A percentile compares a stretch with the other conserved stretches of the same genome.
These are phyloP conservation scores for Geopemphigus sp. DNA, from an alignment of 1,140 invertebrate genomes.

Conservation along the genomic window DNA sequence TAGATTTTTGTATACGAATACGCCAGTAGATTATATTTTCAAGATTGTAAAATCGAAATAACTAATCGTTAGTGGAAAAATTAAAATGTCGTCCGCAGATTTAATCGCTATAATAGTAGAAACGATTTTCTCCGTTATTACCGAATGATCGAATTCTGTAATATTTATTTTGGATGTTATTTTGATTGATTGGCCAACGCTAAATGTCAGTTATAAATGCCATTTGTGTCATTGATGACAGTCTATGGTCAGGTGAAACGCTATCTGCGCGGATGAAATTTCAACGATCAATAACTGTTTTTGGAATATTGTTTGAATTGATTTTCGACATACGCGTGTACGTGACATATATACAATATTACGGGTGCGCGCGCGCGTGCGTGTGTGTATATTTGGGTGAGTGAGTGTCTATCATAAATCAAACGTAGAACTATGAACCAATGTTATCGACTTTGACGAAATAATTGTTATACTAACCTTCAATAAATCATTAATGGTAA, in stretches of 20 bases:
- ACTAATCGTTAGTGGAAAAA: background rate
- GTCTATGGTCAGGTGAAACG: background rate
- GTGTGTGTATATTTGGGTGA: background rate
- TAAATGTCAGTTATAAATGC: background rate
- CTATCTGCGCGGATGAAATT: background rate
- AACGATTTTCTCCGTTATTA: too few species aligned
- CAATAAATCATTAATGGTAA: conserved; percentile 40
- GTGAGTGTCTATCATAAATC: background rate
- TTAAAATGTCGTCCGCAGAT: too few species aligned
- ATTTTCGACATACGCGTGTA: background rate
- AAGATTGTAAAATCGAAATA: background rate
- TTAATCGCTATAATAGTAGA: too few species aligned
- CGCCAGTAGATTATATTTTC: too few species aligned
- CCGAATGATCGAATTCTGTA: too few species aligned
- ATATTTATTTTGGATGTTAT: background rate
- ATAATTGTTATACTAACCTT: conserved; percentile 40
- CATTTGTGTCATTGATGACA: background rate
- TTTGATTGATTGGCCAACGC: background rate
- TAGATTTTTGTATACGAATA: too few species aligned
- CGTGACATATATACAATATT: background rate
- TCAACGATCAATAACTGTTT: background rate
- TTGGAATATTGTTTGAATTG: background rate
- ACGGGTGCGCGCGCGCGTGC: too few species aligned
- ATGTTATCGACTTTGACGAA: conserved; percentile 44
- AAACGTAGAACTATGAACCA: conserved; percentile 36